Base-by-base conservation (phyloP, 2,113 vertebrate genomes). In the Etia nguti region DNA sequence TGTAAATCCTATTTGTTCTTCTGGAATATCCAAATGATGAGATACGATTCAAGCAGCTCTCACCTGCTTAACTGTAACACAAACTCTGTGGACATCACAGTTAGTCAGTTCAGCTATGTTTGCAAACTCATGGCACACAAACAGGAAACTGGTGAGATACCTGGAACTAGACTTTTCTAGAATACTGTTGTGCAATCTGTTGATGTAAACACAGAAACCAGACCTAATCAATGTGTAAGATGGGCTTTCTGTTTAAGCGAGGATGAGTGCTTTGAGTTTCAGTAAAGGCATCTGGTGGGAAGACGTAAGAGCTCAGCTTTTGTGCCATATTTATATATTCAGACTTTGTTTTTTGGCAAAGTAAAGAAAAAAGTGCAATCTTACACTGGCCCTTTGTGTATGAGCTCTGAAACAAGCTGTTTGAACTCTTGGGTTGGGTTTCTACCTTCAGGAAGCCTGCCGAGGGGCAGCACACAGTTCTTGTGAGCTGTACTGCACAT, bases 1-100 rank as follows among this genome's bases (percentile, higher is more conserved):
- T 41, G 62, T 68, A 36, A 41, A 9, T 9, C 36, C 62, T 36
- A 3, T 41, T 41, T 41, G 36, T 41, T 41, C 0, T 68, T 24
- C 11, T 68, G 36, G 36, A 68, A 41, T 15, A 24, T 68, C 36
- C 22, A 24, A 41, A 15, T 68, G 62, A 68, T 68, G n/a, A 41
- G 2, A 0, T 68, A 41, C 1, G 7, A 68, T 22, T 41, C n/a
- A 1, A 68, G 36, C 11, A 22, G n/a, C 62, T 68, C 7, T 24
- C 62, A 68, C 62, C 36, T 68, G n/a, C 36, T 15, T 68, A 41
- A 15, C 62, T 15, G 7, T 15, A 68, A 41, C 36, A 41, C 36
- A 36, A 68, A 24, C 38, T 24, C 12, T 18, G 68, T 6, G 38
- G 65, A 73, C 13, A 1, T 73, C n/a, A 68, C 36, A 73, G 38